A percentile compares a stretch with the other conserved stretches of the same genome.
phyloP scores from a whole-genome alignment of 2,113 vertebrate genomes.

The Pelvicachromis taeniatus region DNA sequence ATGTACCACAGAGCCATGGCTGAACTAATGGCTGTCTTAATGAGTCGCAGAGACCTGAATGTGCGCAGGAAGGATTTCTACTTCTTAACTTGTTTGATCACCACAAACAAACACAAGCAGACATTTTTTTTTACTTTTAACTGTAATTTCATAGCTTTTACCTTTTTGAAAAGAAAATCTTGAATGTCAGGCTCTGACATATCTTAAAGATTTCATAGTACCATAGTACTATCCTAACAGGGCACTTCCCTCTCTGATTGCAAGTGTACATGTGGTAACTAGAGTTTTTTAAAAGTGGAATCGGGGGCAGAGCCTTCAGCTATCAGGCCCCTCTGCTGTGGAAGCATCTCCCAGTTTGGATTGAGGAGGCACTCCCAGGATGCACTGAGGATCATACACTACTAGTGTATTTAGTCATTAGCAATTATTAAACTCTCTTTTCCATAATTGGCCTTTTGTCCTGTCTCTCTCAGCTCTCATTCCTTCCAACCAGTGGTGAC shows the following conservation, averaged over 20 bases:
- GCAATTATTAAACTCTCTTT: not conserved
- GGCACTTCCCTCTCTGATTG: too few relatives aligned
- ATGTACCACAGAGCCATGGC: not conserved
- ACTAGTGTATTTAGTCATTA: not conserved
- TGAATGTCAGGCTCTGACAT: too few relatives aligned
- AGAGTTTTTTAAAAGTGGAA: too few relatives aligned
- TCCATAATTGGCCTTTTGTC: not conserved
- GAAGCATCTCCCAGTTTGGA: not conserved
- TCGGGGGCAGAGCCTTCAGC: not conserved
- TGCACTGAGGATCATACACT: not conserved
- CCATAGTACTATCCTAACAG: too few relatives aligned
- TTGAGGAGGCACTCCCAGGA: not conserved
- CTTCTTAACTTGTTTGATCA: not conserved
- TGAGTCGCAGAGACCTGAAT: not conserved
- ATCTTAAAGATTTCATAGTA: too few relatives aligned
- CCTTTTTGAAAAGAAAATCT: too few relatives aligned
- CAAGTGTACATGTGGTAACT: too few relatives aligned
- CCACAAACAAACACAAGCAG: not conserved
- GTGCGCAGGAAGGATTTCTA: not conserved
- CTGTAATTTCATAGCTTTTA: not conserved
- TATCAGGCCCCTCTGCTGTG: not conserved
- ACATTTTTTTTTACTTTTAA: not conserved
- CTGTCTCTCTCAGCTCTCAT: not conserved
- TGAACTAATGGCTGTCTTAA: not conserved
- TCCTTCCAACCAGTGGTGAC: not conserved